Percentiles rank a stretch among this genome's conserved stretches.
Evolutionary conservation across 2,113 vertebrate genomes (phyloP).

Genomic region (Acanthisitta chloris): DNA sequence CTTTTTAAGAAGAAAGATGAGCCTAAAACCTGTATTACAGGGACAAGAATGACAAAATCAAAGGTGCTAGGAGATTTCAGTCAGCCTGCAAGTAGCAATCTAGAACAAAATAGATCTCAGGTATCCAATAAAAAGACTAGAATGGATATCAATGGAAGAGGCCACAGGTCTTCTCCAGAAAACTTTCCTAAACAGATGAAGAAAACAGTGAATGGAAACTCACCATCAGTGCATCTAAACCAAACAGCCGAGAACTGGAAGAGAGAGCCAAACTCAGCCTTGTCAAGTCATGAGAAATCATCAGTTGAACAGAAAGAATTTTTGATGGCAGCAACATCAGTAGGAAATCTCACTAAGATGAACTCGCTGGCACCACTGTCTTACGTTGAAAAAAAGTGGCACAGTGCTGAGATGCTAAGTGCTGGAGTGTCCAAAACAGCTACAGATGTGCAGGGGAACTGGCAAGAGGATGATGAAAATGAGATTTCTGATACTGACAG

Average conservation of each 20-base stretch:
- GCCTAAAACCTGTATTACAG: conserved; percentile 19
- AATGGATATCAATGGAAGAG: conserved; percentile 15
- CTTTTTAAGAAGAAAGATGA: conserved; percentile 32
- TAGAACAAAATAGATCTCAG: conserved; percentile 51
- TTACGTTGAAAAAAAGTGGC: conserved; percentile 70
- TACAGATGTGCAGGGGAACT: conserved; percentile 51
- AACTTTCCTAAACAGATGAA: neutral
- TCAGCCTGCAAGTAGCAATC: neutral
- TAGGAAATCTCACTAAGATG: conserved; percentile 77
- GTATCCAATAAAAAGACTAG: conserved; percentile 13
- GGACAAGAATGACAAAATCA: conserved; percentile 40
- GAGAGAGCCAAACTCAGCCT: conserved; percentile 23
- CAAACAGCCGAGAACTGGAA: conserved; percentile 59
- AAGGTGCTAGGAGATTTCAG: conserved; percentile 34
- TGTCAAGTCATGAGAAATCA: conserved; percentile 49
- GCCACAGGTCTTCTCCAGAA: conserved; percentile 21
- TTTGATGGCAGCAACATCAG: conserved; percentile 72
- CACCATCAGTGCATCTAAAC: conserved; percentile 36
- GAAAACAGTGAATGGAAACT: conserved; percentile 67
- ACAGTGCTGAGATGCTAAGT: conserved; percentile 79
- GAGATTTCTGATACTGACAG: conserved; percentile 87
- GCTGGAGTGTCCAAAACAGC: conserved; percentile 43
- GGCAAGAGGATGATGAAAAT: conserved; percentile 64
- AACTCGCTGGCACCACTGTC: conserved; percentile 8
- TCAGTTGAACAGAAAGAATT: conserved; percentile 50